phyloP scores from a whole-genome alignment of 2,113 vertebrate genomes.

The Nematolebias whitei region DNA sequence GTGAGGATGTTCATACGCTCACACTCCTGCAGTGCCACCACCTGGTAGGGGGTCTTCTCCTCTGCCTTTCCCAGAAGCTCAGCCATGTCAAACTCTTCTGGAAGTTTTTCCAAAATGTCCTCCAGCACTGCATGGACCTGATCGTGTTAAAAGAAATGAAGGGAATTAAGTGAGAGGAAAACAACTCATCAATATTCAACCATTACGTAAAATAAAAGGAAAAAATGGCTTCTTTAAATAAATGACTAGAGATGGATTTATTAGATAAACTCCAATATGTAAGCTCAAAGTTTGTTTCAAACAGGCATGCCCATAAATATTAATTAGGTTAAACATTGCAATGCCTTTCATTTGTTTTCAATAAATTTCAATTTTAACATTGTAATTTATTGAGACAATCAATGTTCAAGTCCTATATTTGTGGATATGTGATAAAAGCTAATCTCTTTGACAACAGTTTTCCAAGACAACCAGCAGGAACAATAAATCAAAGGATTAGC shows the following conservation, averaged over 20 bases:
- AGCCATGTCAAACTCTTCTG: conserved; percentile 87
- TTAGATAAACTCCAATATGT: conserved; percentile 31
- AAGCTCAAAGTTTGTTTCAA: conserved; percentile 43
- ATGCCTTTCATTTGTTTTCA: conserved; percentile 60
- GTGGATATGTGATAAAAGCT: conserved; percentile 57
- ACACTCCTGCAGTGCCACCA: conserved; percentile 94
- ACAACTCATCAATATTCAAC: not conserved
- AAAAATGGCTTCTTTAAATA: too few relatives aligned
- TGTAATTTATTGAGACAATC: conserved; percentile 61
- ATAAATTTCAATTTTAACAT: conserved; percentile 34
- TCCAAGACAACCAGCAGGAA: conserved; percentile 49
- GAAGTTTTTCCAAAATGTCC: conserved; percentile 89
- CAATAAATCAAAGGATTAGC: conserved; percentile 64
- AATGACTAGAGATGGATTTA: not conserved
- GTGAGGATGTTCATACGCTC: conserved; percentile 92
- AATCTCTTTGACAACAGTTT: conserved; percentile 64
- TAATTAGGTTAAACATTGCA: conserved; percentile 59
- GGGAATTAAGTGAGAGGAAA: not conserved
- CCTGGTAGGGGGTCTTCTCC: conserved; percentile 88
- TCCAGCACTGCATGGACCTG: conserved; percentile 89
- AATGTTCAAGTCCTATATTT: conserved; percentile 58
- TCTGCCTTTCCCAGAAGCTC: conserved; percentile 87
- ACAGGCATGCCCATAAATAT: conserved; percentile 57
- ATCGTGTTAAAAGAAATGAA: not conserved
- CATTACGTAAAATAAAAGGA: not conserved